A percentile compares a stretch with the other conserved stretches of the same genome.
These are phyloP conservation scores for Crenuchus spilurus DNA, from an alignment of 2,797 vertebrate species.

Conservation along the genomic window DNA sequence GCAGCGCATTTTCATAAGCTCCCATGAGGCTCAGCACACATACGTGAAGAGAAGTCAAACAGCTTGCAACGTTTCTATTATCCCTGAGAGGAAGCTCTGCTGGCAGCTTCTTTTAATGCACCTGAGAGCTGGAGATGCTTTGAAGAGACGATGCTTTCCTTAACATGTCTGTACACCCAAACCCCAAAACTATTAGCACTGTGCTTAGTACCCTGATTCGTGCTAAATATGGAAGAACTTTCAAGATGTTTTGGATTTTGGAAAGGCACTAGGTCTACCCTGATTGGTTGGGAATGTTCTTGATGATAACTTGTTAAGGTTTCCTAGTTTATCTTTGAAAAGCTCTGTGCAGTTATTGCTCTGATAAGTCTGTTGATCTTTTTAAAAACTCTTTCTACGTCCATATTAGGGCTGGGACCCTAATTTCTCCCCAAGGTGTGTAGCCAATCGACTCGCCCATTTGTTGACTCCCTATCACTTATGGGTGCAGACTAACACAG, in stretches of 20 bases:
- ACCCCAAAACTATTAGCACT: background rate
- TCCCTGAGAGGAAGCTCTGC: background rate
- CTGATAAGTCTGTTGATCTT: too few relatives aligned
- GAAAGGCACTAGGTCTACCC: too few relatives aligned
- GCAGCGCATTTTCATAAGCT: background rate
- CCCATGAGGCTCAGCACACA: constrained; percentile 4
- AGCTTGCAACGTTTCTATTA: background rate
- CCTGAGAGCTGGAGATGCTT: background rate
- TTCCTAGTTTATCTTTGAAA: too few relatives aligned
- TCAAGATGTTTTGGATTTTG: background rate
- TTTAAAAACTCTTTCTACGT: too few relatives aligned
- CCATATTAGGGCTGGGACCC: too few relatives aligned
- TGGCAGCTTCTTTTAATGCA: constrained; percentile 1
- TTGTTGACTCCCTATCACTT: too few relatives aligned
- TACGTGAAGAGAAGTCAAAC: background rate
- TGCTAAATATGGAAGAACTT: background rate
- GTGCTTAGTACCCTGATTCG: background rate
- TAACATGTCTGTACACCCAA: background rate
- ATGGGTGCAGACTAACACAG: too few relatives aligned
- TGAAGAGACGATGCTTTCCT: background rate
- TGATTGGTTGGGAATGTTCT: too few relatives aligned
- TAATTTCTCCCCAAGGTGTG: too few relatives aligned
- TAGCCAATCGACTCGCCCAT: too few relatives aligned
- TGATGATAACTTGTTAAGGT: too few relatives aligned
- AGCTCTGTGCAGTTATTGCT: too few relatives aligned